A percentile compares a stretch with the other conserved stretches of the same genome.
Evolutionary conservation across 2,113 vertebrate genomes (phyloP).

Genomic region (Dascyllus trimaculatus): DNA sequence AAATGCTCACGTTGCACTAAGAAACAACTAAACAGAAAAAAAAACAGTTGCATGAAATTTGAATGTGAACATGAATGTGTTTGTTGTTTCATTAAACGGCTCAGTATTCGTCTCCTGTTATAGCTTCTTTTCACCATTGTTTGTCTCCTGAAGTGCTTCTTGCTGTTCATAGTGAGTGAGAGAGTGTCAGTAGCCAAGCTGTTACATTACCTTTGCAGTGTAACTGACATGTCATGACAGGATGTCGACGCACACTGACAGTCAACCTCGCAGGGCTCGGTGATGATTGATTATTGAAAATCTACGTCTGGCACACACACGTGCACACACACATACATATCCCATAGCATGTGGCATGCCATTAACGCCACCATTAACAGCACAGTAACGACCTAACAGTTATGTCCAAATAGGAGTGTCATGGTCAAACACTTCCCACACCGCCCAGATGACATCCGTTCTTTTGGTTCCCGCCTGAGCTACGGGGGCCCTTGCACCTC

Average conservation of each 20-base stretch:
- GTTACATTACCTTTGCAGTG: slow-evolving; percentile 39
- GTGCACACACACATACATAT: slow-evolving; percentile 18
- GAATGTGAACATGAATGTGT: neutral
- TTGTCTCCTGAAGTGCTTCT: slow-evolving; percentile 2
- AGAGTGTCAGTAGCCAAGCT: slow-evolving; percentile 23
- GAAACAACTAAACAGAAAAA: neutral
- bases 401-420: slow-evolving; percentile 63
- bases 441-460: slow-evolving; percentile 64
- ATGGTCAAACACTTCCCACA: slow-evolving; percentile 78
- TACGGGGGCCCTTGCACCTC: slow-evolving; percentile 72
- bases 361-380: slow-evolving; percentile 73
- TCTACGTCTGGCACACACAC: slow-evolving; percentile 15
- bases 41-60: neutral
- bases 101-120: neutral
- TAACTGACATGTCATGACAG: slow-evolving; percentile 52
- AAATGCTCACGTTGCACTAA: neutral
- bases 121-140: neutral
- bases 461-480: slow-evolving; percentile 58
- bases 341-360: slow-evolving; percentile 57
- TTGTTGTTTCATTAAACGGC: slow-evolving; percentile 2
- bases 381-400: slow-evolving; percentile 65
- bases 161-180: slow-evolving; percentile 23
- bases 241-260: slow-evolving; percentile 25
- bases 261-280: slow-evolving; percentile 32
- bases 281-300: slow-evolving; percentile 67